Percentiles rank a stretch among this genome's conserved stretches.
phyloP scores from a whole-genome alignment of 2,888 invertebrate genomes.

The Taenaris catops region DNA sequence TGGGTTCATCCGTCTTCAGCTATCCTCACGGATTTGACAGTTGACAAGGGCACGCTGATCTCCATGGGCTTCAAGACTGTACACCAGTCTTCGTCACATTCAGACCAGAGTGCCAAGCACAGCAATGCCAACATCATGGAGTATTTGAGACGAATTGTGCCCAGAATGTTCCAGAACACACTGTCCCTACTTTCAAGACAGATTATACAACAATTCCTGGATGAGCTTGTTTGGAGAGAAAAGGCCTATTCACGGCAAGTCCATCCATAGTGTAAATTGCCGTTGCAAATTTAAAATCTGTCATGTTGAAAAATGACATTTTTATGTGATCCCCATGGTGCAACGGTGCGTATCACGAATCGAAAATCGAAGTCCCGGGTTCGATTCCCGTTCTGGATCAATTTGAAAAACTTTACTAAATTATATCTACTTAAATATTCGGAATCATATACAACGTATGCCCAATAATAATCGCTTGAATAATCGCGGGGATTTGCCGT shows the following conservation, averaged over 20 bases:
- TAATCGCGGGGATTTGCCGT: too few species aligned
- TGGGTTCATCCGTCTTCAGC: conserved; percentile 90
- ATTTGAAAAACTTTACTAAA: too few species aligned
- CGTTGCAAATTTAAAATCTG: too few species aligned
- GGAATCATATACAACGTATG: too few species aligned
- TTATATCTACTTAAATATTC: background rate
- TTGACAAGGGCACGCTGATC: conserved; percentile 88
- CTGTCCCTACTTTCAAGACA: conserved; percentile 89
- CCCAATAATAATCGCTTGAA: too few species aligned
- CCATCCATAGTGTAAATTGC: too few species aligned
- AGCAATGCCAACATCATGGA: conserved; percentile 91
- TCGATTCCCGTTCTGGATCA: background rate
- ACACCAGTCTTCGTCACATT: conserved; percentile 80
- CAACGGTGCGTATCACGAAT: too few species aligned
- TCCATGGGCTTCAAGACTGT: conserved; percentile 90
- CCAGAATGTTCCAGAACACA: conserved; percentile 95
- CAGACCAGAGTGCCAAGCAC: conserved; percentile 68
- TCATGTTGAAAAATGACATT: too few species aligned
- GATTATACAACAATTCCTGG: conserved; percentile 94
- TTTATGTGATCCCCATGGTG: too few species aligned
- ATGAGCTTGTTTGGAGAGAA: conserved; percentile 94
- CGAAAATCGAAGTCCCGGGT: too few species aligned
- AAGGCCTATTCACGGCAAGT: too few species aligned
- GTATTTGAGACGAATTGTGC: conserved; percentile 90
- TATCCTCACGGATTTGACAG: conserved; percentile 90